Percentiles rank a stretch among this genome's conserved stretches.
These are phyloP conservation scores for Saimiri boliviensis DNA, from an alignment of 2,113 vertebrate species.

Conservation along the genomic window DNA sequence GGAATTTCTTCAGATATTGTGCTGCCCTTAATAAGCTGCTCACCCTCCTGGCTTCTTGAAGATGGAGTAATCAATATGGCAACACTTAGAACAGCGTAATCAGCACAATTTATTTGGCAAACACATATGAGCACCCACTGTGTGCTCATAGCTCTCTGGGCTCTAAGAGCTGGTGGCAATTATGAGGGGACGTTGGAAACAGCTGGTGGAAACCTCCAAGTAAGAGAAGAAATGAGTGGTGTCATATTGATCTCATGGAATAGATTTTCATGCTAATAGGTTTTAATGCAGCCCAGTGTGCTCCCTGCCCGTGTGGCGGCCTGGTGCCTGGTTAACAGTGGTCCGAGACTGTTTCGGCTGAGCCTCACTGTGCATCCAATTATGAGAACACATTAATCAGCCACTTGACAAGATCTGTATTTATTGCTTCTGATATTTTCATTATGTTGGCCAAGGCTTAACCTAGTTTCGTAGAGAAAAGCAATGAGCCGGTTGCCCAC, in stretches of 20 bases:
- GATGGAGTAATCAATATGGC: neutral
- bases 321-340: fast-evolving
- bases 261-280: neutral
- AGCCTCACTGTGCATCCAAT: fast-evolving
- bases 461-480: neutral
- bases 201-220: fast-evolving
- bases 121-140: neutral
- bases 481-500: fast-evolving
- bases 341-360: fast-evolving
- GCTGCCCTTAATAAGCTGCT: neutral
- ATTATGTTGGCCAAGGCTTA: neutral
- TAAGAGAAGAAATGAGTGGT: fast-evolving
- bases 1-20: neutral
- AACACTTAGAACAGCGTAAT: neutral
- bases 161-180: neutral
- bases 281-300: fast-evolving
- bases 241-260: fast-evolving
- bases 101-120: neutral
- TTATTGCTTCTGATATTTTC: neutral
- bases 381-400: neutral
- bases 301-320: fast-evolving
- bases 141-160: fast-evolving
- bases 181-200: fast-evolving
- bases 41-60: neutral
- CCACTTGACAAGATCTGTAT: neutral